Conservation (phyloP, 2,113 vertebrate species). For the Pelecanus crispus region DNA sequence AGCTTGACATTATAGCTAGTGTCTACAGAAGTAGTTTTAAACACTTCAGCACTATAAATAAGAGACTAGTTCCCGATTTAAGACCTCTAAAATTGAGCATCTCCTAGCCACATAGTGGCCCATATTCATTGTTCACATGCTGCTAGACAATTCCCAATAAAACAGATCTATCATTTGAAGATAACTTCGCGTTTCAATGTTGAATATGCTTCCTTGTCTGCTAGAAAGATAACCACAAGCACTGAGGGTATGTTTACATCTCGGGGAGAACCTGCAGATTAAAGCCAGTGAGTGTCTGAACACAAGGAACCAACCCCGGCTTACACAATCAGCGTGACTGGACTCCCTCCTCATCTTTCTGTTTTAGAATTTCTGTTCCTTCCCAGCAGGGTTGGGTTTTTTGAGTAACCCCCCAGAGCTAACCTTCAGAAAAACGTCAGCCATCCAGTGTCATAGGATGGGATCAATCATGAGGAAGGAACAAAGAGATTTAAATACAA, state of each 20-base stretch:
- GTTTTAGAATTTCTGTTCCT: not conserved
- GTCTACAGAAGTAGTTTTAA: not conserved
- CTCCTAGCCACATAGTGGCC: not conserved
- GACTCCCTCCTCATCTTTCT: not conserved
- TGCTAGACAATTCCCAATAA: not conserved
- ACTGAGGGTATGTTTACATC: not conserved
- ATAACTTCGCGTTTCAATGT: not conserved
- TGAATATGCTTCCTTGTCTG: not conserved
- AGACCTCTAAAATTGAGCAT: not conserved
- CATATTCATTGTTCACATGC: not conserved
- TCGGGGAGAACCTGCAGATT: not conserved
- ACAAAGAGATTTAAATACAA: not conserved
- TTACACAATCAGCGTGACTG: accelerated
- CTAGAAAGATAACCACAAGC: not conserved
- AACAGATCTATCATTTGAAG: not conserved
- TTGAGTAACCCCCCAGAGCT: not conserved
- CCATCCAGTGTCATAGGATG: not conserved
- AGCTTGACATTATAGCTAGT: not conserved
- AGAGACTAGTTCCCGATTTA: not conserved
- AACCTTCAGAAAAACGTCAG: not conserved
- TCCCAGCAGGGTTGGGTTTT: not conserved
- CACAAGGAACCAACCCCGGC: not conserved
- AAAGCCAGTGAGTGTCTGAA: not conserved
- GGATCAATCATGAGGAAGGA: not conserved
- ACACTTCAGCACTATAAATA: not conserved